These are phyloP conservation scores for Anhinga rufa DNA, from an alignment of 2,113 vertebrate species.

Conservation along the genomic window DNA sequence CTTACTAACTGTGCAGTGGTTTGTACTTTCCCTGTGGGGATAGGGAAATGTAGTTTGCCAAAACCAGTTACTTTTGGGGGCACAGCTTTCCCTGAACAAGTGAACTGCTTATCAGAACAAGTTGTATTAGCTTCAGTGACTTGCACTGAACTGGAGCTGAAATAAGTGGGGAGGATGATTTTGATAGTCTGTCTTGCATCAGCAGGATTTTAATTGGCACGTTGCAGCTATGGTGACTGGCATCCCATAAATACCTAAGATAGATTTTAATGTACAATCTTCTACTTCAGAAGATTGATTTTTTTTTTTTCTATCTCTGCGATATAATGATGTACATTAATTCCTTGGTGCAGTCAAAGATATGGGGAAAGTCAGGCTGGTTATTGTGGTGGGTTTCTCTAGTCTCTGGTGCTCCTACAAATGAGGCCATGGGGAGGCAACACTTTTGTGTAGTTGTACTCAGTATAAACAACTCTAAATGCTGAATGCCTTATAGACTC, in stretches of 20 bases:
- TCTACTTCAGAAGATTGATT: conserved; percentile 50
- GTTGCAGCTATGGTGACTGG: conserved; percentile 43
- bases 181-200: conserved; percentile 47
- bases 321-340: conserved; percentile 44
- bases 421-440: neutral
- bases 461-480: neutral
- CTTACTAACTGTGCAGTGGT: neutral
- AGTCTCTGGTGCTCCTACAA: neutral
- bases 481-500: neutral
- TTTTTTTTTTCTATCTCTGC: neutral
- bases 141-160: conserved; percentile 27
- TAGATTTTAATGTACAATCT: conserved; percentile 44
- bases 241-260: conserved; percentile 61
- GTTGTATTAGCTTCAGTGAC: neutral
- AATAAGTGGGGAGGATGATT: conserved; percentile 16
- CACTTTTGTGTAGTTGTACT: neutral
- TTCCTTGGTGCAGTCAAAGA: conserved; percentile 20
- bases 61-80: neutral
- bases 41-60: neutral
- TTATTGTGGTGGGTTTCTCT: neutral
- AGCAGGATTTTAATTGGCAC: conserved; percentile 65
- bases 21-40: neutral
- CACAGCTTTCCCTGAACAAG: neutral
- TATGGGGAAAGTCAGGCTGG: neutral
- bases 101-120: neutral